A percentile compares a stretch with the other conserved stretches of the same genome.
Conservation (phyloP, 1,140 invertebrate genomes). For the Oryctes rhinoceros region DNA sequence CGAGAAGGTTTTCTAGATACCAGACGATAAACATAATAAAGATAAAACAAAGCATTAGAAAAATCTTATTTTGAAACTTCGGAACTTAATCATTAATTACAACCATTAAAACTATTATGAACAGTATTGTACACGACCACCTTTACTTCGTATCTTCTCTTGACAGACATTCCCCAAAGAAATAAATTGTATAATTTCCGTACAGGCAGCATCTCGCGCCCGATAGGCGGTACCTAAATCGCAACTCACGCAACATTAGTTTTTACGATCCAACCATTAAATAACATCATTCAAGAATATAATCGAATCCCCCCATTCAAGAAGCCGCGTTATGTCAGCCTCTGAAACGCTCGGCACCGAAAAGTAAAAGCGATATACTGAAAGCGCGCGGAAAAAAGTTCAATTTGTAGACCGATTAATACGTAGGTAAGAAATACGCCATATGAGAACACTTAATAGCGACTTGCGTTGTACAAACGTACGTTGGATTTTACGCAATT, state of each 20-base stretch:
- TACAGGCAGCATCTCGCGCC: neutral
- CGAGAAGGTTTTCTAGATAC: too few species aligned
- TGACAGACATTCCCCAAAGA: neutral
- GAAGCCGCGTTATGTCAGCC: neutral
- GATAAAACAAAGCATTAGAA: too few species aligned
- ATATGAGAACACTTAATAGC: neutral
- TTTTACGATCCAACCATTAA: neutral
- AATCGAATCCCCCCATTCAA: neutral
- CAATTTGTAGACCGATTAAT: neutral
- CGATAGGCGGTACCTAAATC: neutral
- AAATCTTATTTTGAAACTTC: too few species aligned
- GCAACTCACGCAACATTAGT: conserved; percentile 7
- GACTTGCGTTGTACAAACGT: neutral
- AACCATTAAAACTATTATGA: too few species aligned
- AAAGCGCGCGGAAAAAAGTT: neutral
- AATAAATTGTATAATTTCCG: conserved; percentile 8
- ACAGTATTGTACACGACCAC: too few species aligned
- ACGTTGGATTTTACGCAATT: neutral
- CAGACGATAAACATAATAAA: too few species aligned
- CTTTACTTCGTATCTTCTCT: neutral
- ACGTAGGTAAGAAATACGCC: neutral
- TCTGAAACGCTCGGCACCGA: neutral
- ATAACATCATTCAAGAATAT: conserved; percentile 9
- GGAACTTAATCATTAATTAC: too few species aligned
- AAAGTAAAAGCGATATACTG: neutral